Evolutionary conservation across 2,797 vertebrate genomes (phyloP).

Genomic region (Capromys pilorides): DNA sequence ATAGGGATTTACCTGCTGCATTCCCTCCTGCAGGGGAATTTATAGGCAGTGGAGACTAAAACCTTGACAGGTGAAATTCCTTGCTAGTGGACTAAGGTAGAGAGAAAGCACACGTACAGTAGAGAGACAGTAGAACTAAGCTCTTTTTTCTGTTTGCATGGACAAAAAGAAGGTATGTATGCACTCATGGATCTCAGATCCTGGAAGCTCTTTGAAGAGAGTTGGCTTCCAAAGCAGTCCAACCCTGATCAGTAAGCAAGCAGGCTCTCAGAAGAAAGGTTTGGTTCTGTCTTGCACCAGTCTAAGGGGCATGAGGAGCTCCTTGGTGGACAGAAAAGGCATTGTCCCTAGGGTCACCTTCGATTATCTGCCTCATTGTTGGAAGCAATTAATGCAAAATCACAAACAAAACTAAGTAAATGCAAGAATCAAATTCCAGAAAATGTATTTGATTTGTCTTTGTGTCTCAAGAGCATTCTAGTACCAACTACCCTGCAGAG

Average conservation of each 20-base stretch:
- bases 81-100: neutral
- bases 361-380: slow-evolving; percentile 45
- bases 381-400: slow-evolving; percentile 34
- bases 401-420: slow-evolving; percentile 38
- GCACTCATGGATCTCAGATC: neutral
- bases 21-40: too few species aligned
- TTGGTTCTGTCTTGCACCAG: neutral
- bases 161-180: neutral
- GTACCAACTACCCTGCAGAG: neutral
- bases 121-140: neutral
- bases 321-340: neutral
- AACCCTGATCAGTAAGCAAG: neutral
- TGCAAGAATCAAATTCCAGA: slow-evolving; percentile 34
- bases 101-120: neutral
- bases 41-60: neutral
- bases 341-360: slow-evolving; percentile 38
- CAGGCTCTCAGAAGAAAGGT: neutral
- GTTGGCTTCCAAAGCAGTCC: neutral
- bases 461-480: slow-evolving; percentile 50
- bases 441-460: slow-evolving; percentile 55
- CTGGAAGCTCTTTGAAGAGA: neutral
- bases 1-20: neutral
- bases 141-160: neutral
- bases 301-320: neutral
- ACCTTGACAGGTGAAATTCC: neutral